phyloP scores from a whole-genome alignment of 92 coral and sea anemone species.

The Virgularia gustaviana region DNA sequence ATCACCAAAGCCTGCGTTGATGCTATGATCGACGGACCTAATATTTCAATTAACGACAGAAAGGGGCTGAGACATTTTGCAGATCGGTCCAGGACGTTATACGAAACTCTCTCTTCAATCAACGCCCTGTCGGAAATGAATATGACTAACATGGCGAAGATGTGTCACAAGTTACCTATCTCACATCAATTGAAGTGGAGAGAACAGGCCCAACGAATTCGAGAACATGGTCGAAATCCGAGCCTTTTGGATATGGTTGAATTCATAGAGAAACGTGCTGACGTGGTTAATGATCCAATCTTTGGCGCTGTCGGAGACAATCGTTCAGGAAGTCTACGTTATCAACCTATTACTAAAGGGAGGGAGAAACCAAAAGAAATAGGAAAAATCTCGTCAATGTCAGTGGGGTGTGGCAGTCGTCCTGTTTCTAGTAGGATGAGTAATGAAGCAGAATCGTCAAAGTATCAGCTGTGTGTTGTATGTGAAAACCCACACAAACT shows the following conservation, averaged over 20 bases:
- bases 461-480: constrained; percentile 16
- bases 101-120: constrained; percentile 54
- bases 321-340: constrained; percentile 10
- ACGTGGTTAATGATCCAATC: constrained; percentile 47
- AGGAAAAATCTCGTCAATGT: constrained; percentile 24
- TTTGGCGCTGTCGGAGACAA: constrained; percentile 45
- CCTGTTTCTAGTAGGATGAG: neutral
- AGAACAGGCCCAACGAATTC: constrained; percentile 47
- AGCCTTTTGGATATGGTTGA: constrained; percentile 41
- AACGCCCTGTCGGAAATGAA: constrained; percentile 63
- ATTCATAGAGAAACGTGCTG: constrained; percentile 47
- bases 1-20: constrained; percentile 34
- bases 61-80: constrained; percentile 49
- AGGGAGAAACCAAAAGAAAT: neutral
- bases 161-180: constrained; percentile 47
- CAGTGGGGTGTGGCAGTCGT: constrained; percentile 5
- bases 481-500: constrained; percentile 47
- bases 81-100: constrained; percentile 50
- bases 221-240: constrained; percentile 36
- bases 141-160: constrained; percentile 52
- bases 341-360: constrained; percentile 2
- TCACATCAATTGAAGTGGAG: constrained; percentile 51
- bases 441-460: neutral
- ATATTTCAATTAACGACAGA: constrained; percentile 35
- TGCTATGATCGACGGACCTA: constrained; percentile 45